A percentile compares a stretch with the other conserved stretches of the same genome.
Evolutionary conservation across 2,113 vertebrate genomes (phyloP).

Genomic region (Orcinus orca): DNA sequence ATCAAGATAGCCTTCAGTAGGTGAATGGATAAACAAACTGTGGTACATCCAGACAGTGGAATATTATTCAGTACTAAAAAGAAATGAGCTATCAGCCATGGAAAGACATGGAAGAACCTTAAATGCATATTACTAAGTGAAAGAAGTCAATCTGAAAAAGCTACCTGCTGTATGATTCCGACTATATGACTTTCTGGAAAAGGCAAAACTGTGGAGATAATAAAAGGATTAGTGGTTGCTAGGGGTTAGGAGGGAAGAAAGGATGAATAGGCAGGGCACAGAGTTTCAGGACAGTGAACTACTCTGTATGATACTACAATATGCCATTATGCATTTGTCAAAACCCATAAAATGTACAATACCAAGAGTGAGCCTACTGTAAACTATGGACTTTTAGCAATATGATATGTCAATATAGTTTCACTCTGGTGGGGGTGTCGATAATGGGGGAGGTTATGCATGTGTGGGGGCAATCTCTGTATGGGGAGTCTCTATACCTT

Average conservation of each 20-base stretch:
- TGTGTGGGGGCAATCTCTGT: no score
- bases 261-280: background rate
- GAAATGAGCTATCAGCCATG: background rate
- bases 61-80: background rate
- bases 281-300: background rate
- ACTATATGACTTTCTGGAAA: background rate
- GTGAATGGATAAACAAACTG: background rate
- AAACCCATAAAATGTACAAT: background rate
- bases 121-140: background rate
- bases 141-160: background rate
- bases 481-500: background rate
- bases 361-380: background rate
- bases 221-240: background rate
- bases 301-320: background rate
- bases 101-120: background rate
- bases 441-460: background rate
- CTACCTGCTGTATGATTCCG: background rate
- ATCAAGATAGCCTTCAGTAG: background rate
- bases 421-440: background rate
- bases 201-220: background rate
- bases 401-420: background rate
- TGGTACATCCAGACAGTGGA: background rate
- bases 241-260: background rate
- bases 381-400: background rate
- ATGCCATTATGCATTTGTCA: background rate